These are phyloP conservation scores for Cyanistes caeruleus DNA, from an alignment of 2,113 vertebrate species.

Conservation along the genomic window DNA sequence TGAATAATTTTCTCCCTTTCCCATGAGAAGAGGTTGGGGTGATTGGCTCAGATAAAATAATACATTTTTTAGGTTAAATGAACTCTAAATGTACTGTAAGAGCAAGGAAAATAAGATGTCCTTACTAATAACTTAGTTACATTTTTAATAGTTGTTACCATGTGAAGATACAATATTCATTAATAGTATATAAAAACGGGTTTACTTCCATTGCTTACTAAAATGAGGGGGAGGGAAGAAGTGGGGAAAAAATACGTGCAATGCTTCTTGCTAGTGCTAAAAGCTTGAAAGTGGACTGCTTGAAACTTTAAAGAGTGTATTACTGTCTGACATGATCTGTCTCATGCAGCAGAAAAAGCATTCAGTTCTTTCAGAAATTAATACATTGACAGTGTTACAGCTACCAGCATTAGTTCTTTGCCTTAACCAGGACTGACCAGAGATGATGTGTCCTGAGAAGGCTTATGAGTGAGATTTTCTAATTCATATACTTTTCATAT, in stretches of 20 bases:
- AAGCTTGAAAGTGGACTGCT: not conserved
- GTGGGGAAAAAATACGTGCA: not conserved
- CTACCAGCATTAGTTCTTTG: not conserved
- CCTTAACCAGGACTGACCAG: not conserved
- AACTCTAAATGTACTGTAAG: not conserved
- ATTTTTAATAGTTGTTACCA: not conserved
- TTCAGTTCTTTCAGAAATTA: not conserved
- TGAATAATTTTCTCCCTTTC: not conserved
- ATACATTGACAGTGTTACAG: not conserved
- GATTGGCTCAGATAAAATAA: not conserved
- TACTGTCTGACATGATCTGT: not conserved
- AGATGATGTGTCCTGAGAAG: not conserved
- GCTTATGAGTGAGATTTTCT: not conserved
- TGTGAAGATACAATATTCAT: not conserved
- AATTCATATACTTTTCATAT: not conserved
- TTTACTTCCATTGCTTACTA: not conserved
- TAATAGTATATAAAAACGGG: not conserved
- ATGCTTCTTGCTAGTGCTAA: not conserved
- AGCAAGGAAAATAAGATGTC: not conserved
- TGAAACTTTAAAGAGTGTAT: not conserved
- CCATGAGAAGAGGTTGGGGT: not conserved
- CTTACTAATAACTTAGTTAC: not conserved
- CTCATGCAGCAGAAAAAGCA: not conserved
- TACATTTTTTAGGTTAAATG: not conserved
- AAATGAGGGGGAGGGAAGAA: fast-evolving